phyloP scores from a whole-genome alignment of 2,113 vertebrate species.

The Gymnobelideus leadbeateri region DNA sequence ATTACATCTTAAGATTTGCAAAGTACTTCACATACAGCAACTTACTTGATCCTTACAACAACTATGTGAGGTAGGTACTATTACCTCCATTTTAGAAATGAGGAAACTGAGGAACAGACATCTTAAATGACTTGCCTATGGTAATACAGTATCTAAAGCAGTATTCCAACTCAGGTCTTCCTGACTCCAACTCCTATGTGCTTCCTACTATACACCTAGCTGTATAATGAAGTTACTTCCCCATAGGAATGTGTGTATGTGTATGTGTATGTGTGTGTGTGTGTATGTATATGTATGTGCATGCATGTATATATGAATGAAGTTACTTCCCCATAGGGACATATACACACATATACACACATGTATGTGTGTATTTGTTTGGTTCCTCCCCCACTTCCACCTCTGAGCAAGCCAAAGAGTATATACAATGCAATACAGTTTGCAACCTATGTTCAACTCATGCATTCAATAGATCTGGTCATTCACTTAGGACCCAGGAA shows the following conservation, averaged over 20 bases:
- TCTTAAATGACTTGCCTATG: background rate
- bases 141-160: background rate
- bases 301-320: too few relatives aligned
- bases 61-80: background rate
- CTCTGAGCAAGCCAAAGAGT: background rate
- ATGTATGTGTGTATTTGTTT: background rate
- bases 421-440: background rate
- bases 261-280: too few relatives aligned
- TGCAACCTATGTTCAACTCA: background rate
- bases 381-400: accelerated
- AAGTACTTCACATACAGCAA: background rate
- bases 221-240: background rate
- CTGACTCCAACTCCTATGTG: background rate
- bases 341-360: too few relatives aligned
- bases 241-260: background rate
- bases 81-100: background rate
- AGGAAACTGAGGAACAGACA: background rate
- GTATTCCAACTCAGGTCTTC: background rate
- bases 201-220: background rate
- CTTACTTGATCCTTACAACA: background rate
- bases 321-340: background rate
- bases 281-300: too few relatives aligned
- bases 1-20: background rate
- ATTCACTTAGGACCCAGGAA: background rate
- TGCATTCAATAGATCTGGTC: background rate